Percentiles rank a stretch among this genome's conserved stretches.
phyloP scores from a whole-genome alignment of 2,113 vertebrate species.

The Panurus biarmicus region DNA sequence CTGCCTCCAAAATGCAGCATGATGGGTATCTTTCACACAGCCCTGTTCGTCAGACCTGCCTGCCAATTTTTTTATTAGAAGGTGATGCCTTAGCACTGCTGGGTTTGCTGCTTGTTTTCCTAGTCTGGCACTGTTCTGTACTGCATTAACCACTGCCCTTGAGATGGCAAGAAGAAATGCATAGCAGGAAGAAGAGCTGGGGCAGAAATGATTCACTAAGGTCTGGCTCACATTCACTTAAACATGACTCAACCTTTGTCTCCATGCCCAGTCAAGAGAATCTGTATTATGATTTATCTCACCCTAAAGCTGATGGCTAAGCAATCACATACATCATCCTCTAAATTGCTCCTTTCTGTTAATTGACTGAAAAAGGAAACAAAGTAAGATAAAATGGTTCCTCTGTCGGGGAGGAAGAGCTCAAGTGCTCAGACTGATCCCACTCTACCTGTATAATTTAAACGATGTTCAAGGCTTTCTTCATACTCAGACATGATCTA shows the following conservation, averaged over 20 bases:
- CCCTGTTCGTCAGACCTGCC: not conserved
- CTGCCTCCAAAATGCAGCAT: not conserved
- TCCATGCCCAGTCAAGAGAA: not conserved
- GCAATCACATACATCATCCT: not conserved
- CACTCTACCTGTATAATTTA: not conserved
- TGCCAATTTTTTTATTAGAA: not conserved
- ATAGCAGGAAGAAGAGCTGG: not conserved
- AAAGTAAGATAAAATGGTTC: slow-evolving; percentile 27
- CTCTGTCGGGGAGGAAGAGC: not conserved
- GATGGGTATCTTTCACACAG: not conserved
- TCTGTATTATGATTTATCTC: not conserved
- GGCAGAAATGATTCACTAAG: not conserved
- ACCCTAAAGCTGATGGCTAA: not conserved
- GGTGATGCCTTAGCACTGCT: not conserved
- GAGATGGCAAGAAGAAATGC: not conserved
- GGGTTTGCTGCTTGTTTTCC: not conserved
- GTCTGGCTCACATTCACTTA: not conserved
- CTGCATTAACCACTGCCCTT: not conserved
- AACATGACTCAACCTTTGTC: slow-evolving; percentile 27
- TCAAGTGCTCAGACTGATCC: not conserved
- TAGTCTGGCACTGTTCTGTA: not conserved
- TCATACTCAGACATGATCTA: not conserved
- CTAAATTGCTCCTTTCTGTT: slow-evolving; percentile 7
- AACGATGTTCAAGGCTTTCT: not conserved
- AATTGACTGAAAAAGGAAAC: slow-evolving; percentile 23